Conservation (phyloP, 2,888 invertebrate genomes). For the Criorhina ranunculi region DNA sequence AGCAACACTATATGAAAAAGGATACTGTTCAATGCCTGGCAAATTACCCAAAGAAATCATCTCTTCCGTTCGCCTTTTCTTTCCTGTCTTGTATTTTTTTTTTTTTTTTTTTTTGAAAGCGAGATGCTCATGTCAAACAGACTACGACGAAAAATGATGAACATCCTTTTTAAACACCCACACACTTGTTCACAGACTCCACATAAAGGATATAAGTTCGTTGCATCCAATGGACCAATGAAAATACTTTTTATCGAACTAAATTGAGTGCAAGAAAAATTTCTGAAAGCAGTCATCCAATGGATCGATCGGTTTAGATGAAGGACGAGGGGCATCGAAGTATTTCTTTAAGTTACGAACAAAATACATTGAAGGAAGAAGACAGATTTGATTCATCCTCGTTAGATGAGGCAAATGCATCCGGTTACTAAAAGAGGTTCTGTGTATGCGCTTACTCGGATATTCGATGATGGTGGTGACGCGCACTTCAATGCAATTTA, state of each 20-base stretch:
- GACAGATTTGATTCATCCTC: conserved; percentile 58
- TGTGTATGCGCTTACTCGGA: conserved; percentile 19
- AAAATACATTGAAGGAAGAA: conserved; percentile 62
- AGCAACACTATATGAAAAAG: conserved; percentile 46
- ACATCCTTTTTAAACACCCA: conserved; percentile 21
- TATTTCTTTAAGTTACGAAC: conserved; percentile 60
- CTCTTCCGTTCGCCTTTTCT: conserved; percentile 46
- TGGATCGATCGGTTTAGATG: conserved; percentile 19
- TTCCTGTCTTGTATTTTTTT: not conserved
- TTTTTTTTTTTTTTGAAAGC: conserved; percentile 6
- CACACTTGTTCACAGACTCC: not conserved
- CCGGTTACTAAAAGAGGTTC: conserved; percentile 56
- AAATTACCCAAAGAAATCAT: conserved; percentile 75
- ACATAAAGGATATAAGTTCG: conserved; percentile 45
- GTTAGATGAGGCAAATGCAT: conserved; percentile 19
- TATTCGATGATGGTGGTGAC: too few species aligned
- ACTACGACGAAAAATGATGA: conserved; percentile 65
- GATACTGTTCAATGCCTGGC: conserved; percentile 71
- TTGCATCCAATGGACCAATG: conserved; percentile 64
- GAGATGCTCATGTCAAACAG: conserved; percentile 62
- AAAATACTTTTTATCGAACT: conserved; percentile 51
- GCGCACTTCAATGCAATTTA: not conserved
- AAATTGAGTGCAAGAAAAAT: conserved; percentile 62
- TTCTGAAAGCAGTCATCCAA: conserved; percentile 23
- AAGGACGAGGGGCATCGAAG: conserved; percentile 24